Conservation (phyloP, 2,113 vertebrate species). For the Serilophus lunatus region DNA sequence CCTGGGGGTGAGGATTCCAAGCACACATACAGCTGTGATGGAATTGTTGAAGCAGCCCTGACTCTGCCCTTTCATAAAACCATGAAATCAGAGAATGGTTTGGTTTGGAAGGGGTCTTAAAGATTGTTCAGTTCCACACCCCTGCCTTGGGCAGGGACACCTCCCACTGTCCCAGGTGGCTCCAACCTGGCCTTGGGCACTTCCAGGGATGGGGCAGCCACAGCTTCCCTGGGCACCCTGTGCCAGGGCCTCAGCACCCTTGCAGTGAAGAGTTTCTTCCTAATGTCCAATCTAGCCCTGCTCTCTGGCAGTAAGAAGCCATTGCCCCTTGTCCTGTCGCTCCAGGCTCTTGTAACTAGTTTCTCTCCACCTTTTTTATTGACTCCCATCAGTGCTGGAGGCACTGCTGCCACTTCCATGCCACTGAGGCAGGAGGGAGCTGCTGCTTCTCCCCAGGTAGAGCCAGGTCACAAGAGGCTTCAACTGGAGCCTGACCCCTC, state of each 20-base stretch:
- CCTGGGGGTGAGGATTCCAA: rapidly evolving
- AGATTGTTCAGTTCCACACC: neutral
- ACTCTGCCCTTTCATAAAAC: neutral
- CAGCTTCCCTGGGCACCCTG: neutral
- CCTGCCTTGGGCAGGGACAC: rapidly evolving
- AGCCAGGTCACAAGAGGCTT: neutral
- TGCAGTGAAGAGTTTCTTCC: neutral
- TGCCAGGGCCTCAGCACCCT: neutral
- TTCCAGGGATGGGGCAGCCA: neutral
- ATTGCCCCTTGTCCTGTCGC: neutral
- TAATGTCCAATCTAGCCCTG: neutral
- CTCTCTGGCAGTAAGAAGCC: neutral
- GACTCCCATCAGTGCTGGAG: neutral
- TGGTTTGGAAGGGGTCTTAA: neutral
- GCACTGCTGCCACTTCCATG: rapidly evolving
- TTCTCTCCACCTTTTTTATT: neutral
- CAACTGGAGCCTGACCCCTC: rapidly evolving
- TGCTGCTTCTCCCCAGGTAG: neutral
- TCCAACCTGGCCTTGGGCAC: neutral
- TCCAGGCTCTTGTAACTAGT: neutral
- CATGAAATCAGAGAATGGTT: neutral
- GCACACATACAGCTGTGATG: rapidly evolving
- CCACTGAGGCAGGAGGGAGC: neutral
- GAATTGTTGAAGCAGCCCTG: neutral
- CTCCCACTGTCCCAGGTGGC: rapidly evolving